Base-by-base conservation (phyloP, 2,113 vertebrate species). In the Mesoclemmys tuberculata region DNA sequence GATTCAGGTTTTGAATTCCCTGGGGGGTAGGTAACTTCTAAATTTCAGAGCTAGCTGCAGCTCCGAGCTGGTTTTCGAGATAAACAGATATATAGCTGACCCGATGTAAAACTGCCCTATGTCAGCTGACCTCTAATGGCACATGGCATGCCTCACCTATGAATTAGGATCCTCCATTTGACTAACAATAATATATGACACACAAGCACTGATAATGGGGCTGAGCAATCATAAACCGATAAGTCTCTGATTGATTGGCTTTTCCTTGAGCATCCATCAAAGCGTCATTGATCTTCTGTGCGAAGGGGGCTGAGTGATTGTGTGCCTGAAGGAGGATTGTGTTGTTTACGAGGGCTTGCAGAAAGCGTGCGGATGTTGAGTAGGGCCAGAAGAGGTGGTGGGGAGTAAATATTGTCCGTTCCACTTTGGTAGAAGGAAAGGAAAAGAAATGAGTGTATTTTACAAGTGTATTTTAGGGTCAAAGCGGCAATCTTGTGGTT, bases 171-270 rank as follows among this genome's bases (percentile, higher is more conserved):
- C 96, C 95, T 92, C 95, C 91, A 56, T 97, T 96, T 96, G 91
- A 90, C 94, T 97, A 97, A 97, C 96, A 93, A 95, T 97, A 97
- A 96, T 89, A 93, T 95, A 89, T 96, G 97, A 94, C 92, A 78
- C 94, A 64, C 92, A 84, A 86, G 83, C 92, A 87, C 97, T 97
- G 96, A 97, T 98, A 97, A 97, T 94, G 97, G 97, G 97, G 97
- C 97, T 80, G 92, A 96, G 96, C 97, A 96, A 98, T 98, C 98
- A 97, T 98, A 98, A 98, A 97, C 97, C 96, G 92, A 97, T 97
- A 98, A 97, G 93, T 95, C 94, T 71, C 88, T 97, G 98, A 98
- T 96, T 96, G 97, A 98, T 98, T 96, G 96, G 95, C 92, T 94
- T 97, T 97, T 97, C 97, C 93, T 97, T 94, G 64, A 35, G 88